Percentiles rank a stretch among this genome's conserved stretches.
phyloP scores from a whole-genome alignment of 1,140 invertebrate genomes.

The Lasioglossum albipes region DNA sequence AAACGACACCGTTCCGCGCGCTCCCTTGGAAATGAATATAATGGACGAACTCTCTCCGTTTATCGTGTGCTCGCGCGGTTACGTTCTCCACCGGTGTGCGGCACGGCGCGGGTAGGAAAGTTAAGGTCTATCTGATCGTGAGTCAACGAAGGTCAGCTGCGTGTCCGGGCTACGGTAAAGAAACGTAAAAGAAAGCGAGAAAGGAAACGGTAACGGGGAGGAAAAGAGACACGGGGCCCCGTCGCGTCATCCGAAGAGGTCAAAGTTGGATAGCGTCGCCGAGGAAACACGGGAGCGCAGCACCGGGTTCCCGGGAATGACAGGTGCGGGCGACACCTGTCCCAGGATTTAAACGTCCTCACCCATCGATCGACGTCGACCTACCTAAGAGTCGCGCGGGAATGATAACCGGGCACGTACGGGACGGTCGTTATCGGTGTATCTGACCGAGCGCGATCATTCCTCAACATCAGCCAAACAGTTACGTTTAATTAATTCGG shows the following conservation, averaged over 20 bases:
- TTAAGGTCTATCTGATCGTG: slow-evolving; percentile 28
- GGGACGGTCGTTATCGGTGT: not conserved
- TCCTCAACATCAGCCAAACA: not conserved
- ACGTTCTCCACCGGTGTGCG: not conserved
- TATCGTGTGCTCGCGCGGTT: not conserved
- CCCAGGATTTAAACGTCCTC: slow-evolving; percentile 59
- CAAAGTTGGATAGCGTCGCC: slow-evolving; percentile 40
- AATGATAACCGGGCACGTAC: slow-evolving; percentile 6
- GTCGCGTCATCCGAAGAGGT: slow-evolving; percentile 17
- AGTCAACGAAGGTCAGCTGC: slow-evolving; percentile 47
- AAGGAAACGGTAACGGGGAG: too few species aligned
- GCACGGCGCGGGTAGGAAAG: not conserved
- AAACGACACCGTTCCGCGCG: slow-evolving; percentile 3
- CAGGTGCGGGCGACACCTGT: slow-evolving; percentile 70
- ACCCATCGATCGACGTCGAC: slow-evolving; percentile 43
- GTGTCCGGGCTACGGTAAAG: not conserved
- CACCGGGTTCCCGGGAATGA: slow-evolving; percentile 30
- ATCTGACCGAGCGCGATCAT: not conserved
- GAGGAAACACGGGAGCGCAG: not conserved
- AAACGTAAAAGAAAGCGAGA: slow-evolving; percentile 7
- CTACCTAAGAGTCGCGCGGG: slow-evolving; percentile 22
- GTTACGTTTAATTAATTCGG: slow-evolving; percentile 26
- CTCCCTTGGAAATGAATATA: slow-evolving; percentile 18
- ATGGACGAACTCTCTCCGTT: slow-evolving; percentile 6
- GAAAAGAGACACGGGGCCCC: too few species aligned